phyloP scores from a whole-genome alignment of 2,113 vertebrate species.

The Leptobrachium leishanense region DNA sequence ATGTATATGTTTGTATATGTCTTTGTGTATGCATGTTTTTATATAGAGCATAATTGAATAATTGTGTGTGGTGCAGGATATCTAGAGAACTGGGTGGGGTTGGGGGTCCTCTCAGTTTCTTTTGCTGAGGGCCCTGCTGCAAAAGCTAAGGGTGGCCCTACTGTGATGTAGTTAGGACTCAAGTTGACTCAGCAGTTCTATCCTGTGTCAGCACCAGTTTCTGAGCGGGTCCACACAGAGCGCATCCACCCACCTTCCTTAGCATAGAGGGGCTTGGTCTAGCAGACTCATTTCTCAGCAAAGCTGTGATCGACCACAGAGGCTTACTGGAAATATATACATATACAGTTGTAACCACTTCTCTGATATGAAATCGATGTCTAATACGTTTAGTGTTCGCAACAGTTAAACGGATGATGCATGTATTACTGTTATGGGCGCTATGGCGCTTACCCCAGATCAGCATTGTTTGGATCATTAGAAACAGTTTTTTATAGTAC shows the following conservation, averaged over 20 bases:
- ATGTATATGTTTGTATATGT: too few relatives aligned
- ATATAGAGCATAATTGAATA: too few relatives aligned
- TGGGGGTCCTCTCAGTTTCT: too few relatives aligned
- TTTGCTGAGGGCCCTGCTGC: not conserved
- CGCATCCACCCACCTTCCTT: not conserved
- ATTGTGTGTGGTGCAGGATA: too few relatives aligned
- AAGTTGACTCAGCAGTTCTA: constrained; percentile 24
- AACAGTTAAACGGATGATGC: too few relatives aligned
- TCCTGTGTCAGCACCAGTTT: not conserved
- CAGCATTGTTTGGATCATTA: too few relatives aligned
- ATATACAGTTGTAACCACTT: not conserved
- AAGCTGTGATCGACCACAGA: constrained; percentile 29
- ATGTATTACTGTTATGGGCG: too few relatives aligned
- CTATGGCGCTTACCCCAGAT: too few relatives aligned
- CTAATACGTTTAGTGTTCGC: too few relatives aligned
- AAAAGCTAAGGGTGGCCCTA: not conserved
- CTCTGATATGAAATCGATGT: not conserved
- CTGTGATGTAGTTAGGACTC: not conserved
- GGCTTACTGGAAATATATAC: constrained; percentile 18
- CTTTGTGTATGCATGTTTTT: too few relatives aligned
- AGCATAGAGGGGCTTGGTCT: not conserved
- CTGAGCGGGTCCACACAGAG: not conserved
- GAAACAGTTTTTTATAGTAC: too few relatives aligned
- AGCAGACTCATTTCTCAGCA: constrained; percentile 22
- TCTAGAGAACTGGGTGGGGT: too few relatives aligned